Evolutionary conservation across 2,113 vertebrate species (phyloP).

Genomic region (Larimichthys crocea): DNA sequence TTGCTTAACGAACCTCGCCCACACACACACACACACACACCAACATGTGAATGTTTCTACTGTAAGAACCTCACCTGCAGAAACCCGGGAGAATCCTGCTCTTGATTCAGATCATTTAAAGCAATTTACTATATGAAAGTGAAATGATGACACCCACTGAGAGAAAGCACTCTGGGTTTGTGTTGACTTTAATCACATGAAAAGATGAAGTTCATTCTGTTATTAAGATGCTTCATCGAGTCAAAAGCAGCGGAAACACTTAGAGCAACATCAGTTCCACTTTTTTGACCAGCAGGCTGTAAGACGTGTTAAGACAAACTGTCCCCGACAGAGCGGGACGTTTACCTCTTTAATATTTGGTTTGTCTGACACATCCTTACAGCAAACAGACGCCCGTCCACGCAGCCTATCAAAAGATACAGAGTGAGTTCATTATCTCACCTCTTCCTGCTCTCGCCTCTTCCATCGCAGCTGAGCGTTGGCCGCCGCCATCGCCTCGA

Average conservation of each 20-base stretch:
- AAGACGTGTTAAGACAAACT: slow-evolving; percentile 3
- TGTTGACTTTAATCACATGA: background rate
- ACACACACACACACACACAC: no score
- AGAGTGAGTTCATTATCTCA: slow-evolving; percentile 55
- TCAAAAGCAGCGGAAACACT: slow-evolving; percentile 12
- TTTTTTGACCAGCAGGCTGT: background rate
- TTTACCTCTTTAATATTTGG: slow-evolving; percentile 29
- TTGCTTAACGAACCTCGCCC: no score
- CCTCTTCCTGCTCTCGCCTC: slow-evolving; percentile 92
- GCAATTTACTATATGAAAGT: no score
- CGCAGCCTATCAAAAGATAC: background rate
- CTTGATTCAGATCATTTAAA: no score
- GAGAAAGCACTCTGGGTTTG: background rate
- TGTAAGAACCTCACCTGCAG: no score
- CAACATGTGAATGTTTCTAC: no score
- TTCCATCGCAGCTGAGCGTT: slow-evolving; percentile 97
- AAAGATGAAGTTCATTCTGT: background rate
- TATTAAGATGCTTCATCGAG: background rate
- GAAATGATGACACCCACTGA: background rate
- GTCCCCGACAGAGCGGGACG: slow-evolving; percentile 9
- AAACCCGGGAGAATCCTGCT: no score
- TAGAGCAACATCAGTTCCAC: slow-evolving; percentile 25
- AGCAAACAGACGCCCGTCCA: background rate
- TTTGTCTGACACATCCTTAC: slow-evolving; percentile 1
- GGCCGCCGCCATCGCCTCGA: slow-evolving; percentile 98